Conservation (phyloP, 2,113 vertebrate species). For the Crotophaga sulcirostris region DNA sequence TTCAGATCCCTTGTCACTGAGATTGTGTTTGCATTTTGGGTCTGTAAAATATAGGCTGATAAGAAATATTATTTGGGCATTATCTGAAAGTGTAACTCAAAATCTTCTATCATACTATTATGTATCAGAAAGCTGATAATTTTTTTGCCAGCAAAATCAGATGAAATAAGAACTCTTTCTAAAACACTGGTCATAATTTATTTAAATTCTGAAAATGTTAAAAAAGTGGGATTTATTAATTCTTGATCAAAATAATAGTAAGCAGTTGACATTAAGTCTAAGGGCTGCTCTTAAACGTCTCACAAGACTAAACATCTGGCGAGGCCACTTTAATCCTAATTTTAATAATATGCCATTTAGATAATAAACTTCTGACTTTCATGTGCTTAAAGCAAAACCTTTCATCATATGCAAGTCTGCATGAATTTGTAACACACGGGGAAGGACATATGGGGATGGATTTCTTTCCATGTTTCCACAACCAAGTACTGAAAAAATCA, state of each 20-base stretch:
- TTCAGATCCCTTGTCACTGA: constrained; percentile 9
- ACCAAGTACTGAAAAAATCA: background rate
- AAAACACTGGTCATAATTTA: background rate
- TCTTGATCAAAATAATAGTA: background rate
- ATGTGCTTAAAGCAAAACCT: constrained; percentile 23
- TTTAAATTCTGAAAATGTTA: background rate
- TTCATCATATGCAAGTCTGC: constrained; percentile 15
- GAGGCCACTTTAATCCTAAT: background rate
- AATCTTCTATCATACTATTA: background rate
- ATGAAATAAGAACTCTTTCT: background rate
- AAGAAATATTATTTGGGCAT: background rate
- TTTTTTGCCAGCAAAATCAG: background rate
- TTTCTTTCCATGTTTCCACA: constrained; percentile 37
- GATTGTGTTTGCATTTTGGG: constrained; percentile 4
- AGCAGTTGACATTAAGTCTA: background rate
- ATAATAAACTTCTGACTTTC: constrained; percentile 43
- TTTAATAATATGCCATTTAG: constrained; percentile 49
- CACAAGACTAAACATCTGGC: constrained; percentile 5
- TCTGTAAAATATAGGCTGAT: background rate
- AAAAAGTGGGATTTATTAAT: background rate
- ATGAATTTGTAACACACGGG: background rate
- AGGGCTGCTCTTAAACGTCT: background rate
- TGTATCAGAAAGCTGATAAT: background rate
- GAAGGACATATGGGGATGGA: constrained; percentile 15
- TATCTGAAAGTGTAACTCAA: background rate